These are phyloP conservation scores for Netelia melanura DNA, from an alignment of 2,888 invertebrate genomes.

Conservation along the genomic window DNA sequence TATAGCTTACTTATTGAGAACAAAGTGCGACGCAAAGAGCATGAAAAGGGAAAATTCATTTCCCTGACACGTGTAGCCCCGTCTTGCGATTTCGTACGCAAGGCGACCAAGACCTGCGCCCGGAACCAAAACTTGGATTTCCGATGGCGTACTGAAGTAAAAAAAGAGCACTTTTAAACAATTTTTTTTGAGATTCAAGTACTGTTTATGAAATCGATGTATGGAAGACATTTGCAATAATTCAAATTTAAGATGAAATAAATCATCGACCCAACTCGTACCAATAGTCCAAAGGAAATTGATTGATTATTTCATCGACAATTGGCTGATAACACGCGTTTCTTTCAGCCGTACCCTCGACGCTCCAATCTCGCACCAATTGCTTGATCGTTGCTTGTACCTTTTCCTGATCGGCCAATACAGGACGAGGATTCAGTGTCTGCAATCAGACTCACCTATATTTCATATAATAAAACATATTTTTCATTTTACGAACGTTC, in stretches of 20 bases:
- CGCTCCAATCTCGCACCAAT: constrained; percentile 98
- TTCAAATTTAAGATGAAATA: constrained; percentile 13
- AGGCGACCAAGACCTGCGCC: constrained; percentile 98
- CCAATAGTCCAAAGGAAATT: constrained; percentile 89
- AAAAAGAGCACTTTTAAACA: constrained; percentile 22
- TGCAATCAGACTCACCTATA: constrained; percentile 80
- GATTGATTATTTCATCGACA: constrained; percentile 91
- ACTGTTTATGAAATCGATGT: constrained; percentile 15
- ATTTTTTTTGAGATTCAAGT: no score
- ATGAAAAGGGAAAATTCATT: constrained; percentile 99
- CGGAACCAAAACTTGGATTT: constrained; percentile 94
- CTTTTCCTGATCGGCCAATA: constrained; percentile 88
- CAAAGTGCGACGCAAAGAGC: constrained; percentile 98
- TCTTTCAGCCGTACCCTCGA: constrained; percentile 92
- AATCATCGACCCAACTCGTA: constrained; percentile 69
- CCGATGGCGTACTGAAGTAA: constrained; percentile 82
- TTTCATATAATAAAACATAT: constrained; percentile 76
- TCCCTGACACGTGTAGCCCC: constrained; percentile 97
- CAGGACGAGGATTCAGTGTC: constrained; percentile 81
- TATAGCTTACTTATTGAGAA: constrained; percentile 91
- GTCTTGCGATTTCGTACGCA: constrained; percentile 96
- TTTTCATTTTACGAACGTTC: background rate
- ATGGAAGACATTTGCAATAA: constrained; percentile 5
- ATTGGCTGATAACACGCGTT: constrained; percentile 96
- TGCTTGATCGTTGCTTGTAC: constrained; percentile 98